phyloP scores from a whole-genome alignment of 2,797 vertebrate species.

The Channallabes apus region DNA sequence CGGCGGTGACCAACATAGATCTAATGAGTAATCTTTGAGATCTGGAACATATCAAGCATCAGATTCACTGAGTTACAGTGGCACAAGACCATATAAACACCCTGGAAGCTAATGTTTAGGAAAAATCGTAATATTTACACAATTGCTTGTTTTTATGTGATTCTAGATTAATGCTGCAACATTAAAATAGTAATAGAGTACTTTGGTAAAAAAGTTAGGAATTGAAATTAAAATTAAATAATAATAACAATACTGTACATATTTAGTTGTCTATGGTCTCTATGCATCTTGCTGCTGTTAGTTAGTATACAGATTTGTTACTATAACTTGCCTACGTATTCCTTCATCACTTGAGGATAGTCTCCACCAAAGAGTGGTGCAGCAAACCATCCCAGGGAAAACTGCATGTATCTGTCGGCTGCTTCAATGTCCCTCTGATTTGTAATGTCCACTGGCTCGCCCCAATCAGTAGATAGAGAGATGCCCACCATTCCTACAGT shows the following conservation, averaged over 20 bases:
- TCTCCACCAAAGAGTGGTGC: conserved; percentile 87
- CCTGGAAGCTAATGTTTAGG: neutral
- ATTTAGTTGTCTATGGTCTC: neutral
- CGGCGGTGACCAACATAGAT: neutral
- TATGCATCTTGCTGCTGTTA: neutral
- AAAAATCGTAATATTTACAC: neutral
- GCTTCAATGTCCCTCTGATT: conserved; percentile 81
- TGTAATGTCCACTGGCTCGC: conserved; percentile 83
- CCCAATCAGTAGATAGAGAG: conserved; percentile 85
- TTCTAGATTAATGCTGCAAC: neutral
- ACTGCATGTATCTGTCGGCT: conserved; percentile 87
- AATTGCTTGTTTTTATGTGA: neutral
- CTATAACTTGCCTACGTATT: conserved; percentile 77
- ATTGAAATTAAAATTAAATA: neutral
- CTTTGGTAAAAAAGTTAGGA: neutral
- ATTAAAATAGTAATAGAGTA: neutral
- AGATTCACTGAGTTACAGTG: neutral
- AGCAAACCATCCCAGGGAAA: conserved; percentile 91
- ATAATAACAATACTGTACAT: neutral
- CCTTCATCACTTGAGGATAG: conserved; percentile 92
- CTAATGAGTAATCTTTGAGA: neutral
- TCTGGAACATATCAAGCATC: neutral
- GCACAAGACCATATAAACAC: neutral
- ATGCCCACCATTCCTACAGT: conserved; percentile 85
- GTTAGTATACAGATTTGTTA: neutral